Evolutionary conservation across 2,797 vertebrate species (phyloP), one percentile per base, ranked within the genome.

Genomic region (Manis crassicaudata): DNA sequence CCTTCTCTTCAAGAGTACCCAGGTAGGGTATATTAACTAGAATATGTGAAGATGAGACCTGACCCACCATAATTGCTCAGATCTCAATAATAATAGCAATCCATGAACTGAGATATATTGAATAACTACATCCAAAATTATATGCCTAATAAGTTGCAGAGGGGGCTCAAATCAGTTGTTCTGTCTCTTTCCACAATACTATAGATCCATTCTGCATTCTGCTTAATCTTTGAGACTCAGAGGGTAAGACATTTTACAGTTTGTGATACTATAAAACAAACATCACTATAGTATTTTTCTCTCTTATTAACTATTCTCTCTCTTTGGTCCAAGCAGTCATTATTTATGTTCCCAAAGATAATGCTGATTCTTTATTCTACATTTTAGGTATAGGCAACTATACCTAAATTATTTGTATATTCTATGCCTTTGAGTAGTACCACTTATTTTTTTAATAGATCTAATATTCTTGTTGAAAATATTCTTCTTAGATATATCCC

Each of bases 341-440:
- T 96, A 58, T 92, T 96, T 46, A 6, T 95, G 6, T 88, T 65
- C 27, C 8, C n/a, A n/a, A 40, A 46, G 40, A 87, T 88, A 93
- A 87, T 35, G 79, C 35, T 83, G 90, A 96, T 95, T 88, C 80
- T 17, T 94, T 23, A 73, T 67, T 97, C 75, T 95, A 60, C 54
- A 87, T 52, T 90, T 75, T n/a, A 29, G 17, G 16, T 40, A 52
- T 12, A 56, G 43, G 37, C 8, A 81, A 46, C 1, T 65, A 46
- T 46, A 46, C 9, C 10, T 46, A 46, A 46, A 46, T 7, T 77
- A 72, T 95, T 72, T 90, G 46, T 8, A 62, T 37, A 5, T 1
- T 3, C 0, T 43, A 35, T 73, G 37, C 29, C 40, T 29, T 16
- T 32, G 58, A 80, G 6, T 65, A 10, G 83, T 96, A 95, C 32